Conservation (phyloP, 2,113 vertebrate genomes). For the Jacana jacana region DNA sequence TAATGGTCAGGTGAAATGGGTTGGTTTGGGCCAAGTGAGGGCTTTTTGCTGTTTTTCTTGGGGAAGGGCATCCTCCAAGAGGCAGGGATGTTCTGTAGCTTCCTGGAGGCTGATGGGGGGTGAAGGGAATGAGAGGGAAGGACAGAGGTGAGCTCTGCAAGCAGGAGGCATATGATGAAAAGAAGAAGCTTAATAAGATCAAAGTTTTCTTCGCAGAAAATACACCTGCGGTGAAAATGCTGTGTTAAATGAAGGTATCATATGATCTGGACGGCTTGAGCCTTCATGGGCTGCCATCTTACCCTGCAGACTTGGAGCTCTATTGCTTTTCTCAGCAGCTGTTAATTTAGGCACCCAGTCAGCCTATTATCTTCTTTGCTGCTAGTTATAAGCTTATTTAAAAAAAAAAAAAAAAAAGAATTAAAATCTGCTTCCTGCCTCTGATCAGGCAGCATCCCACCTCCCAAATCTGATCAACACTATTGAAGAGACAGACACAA, state of each 20-base stretch:
- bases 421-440: neutral
- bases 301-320: neutral
- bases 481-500: accelerated
- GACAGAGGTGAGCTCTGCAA: neutral
- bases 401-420: neutral
- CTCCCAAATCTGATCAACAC: neutral
- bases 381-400: neutral
- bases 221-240: neutral
- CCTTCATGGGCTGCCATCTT: neutral
- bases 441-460: neutral
- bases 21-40: neutral
- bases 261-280: neutral
- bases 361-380: neutral
- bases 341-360: neutral
- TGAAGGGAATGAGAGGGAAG: neutral
- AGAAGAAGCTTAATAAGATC: neutral
- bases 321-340: neutral
- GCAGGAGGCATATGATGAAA: neutral
- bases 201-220: neutral
- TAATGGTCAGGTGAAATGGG: neutral
- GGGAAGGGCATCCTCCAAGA: neutral
- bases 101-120: neutral
- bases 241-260: neutral
- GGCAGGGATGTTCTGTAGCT: neutral
- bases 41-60: neutral